Evolutionary conservation across 2,888 invertebrate species (phyloP), one percentile per base, ranked within the genome.

Genomic region (Tortrix viridana): DNA sequence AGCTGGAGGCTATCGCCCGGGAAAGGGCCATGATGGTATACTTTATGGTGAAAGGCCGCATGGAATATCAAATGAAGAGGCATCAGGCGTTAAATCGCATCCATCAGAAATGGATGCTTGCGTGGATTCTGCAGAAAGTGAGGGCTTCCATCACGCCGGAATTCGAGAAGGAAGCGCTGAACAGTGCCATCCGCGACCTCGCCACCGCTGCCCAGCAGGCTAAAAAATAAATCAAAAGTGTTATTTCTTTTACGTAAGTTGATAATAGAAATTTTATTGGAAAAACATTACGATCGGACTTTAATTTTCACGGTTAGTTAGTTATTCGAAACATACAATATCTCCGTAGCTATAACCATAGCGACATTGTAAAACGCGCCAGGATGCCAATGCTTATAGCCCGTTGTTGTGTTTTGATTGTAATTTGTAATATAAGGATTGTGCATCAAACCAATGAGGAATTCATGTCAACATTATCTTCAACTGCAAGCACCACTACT

Each of bases 1-100:
- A 99, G 86, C 87, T 99, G 64, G 99, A 99, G 92, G 97, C 98
- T 50, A 94, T 94, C n/a, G 99, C 98, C 91, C 93, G 96, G 26
- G 92, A 94, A 66, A 88, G 95, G 61, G 73, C 93, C 48, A 88
- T 93, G 84, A 73, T 81, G 9, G 93, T 93, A 0, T 93, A 93
- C 71, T 74, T 72, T 16, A 86, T 86, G 66, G 95, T 97, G 0
- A 97, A 95, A 85, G 95, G 94, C 66, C 94, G 97, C 20, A 92
- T 98, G 88, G 98, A 99, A 80, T 99, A 97, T 84, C 98, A 99
- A 84, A 93, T 96, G 4, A 97, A 98, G 80, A 94, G 94, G 69
- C 94, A 96, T 74, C 94, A 94, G 72, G 92, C 96, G 26, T 95
- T 96, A 80, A 94, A 95, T 49, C 95, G 96, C 71, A 94, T 99